Percentiles rank a stretch among this genome's conserved stretches.
Evolutionary conservation across 2,888 invertebrate genomes (phyloP).

Genomic region (Cryptocephalus primarius): DNA sequence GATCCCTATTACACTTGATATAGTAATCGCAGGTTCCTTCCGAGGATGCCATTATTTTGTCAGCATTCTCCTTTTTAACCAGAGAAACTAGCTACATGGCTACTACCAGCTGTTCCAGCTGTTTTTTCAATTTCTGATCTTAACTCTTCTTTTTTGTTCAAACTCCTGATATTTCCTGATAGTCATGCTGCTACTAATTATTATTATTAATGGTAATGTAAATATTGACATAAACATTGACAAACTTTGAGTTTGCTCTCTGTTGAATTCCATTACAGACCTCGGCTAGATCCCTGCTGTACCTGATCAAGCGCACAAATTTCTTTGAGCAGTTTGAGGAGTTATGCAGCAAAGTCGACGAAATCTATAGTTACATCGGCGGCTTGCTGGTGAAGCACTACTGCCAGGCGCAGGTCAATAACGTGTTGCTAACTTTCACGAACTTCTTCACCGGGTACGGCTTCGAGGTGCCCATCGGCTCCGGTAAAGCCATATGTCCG

Average conservation of each 20-base stretch:
- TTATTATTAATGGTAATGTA: no score
- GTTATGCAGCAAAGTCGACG: constrained; percentile 4
- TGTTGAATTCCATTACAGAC: constrained; percentile 9
- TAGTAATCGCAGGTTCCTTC: no score
- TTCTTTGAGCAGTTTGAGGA: constrained; percentile 14
- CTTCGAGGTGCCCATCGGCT: constrained; percentile 11
- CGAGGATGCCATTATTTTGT: no score
- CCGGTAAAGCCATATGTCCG: constrained; percentile 19
- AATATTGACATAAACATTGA: background rate
- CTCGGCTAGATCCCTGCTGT: constrained; percentile 13
- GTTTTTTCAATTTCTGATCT: no score
- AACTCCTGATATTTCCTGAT: no score
- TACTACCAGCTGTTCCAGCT: no score
- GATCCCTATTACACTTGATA: no score
- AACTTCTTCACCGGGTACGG: constrained; percentile 11
- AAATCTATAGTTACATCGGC: constrained; percentile 16
- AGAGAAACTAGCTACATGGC: no score
- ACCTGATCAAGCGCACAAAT: constrained; percentile 14
- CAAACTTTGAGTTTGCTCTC: background rate
- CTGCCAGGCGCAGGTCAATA: constrained; percentile 19
- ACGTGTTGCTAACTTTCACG: constrained; percentile 12
- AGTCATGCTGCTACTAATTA: no score
- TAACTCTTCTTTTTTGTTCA: no score
- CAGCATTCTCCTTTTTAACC: no score
- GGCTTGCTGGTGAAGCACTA: constrained; percentile 20